Conservation (phyloP, 2,113 vertebrate species). For the Gobio gobio region DNA sequence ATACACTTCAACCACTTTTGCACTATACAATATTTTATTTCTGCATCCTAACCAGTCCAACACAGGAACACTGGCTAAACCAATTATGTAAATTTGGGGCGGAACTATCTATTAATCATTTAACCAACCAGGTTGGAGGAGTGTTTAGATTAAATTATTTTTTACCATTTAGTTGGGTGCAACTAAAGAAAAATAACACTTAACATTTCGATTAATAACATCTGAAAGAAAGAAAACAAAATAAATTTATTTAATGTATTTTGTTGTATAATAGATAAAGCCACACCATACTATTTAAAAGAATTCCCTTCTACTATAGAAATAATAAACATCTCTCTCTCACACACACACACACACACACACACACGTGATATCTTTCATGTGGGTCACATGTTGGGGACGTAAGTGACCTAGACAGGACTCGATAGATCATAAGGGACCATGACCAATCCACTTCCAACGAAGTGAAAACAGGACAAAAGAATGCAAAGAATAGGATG, state of each 20-base stretch:
- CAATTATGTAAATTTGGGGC: neutral
- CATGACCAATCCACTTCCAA: constrained; percentile 5
- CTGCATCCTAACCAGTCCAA: neutral
- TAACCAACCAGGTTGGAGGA: neutral
- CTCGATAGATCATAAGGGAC: neutral
- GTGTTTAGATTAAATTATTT: neutral
- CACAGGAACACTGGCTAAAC: neutral
- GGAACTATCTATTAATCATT: neutral
- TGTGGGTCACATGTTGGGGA: neutral
- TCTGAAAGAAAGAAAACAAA: neutral
- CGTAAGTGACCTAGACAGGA: neutral
- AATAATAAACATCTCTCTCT: neutral
- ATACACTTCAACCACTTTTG: no score
- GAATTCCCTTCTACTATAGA: neutral
- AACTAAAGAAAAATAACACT: neutral
- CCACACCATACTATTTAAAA: neutral
- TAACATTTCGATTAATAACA: neutral
- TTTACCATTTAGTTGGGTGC: neutral
- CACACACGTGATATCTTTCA: neutral
- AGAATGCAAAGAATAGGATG: constrained; percentile 14
- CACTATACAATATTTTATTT: no score
- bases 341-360: neutral
- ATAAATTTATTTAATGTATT: neutral
- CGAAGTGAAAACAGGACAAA: neutral
- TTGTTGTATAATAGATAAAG: neutral